These are phyloP conservation scores for Lagopus leucura DNA, from an alignment of 2,113 vertebrate species.

Conservation along the genomic window DNA sequence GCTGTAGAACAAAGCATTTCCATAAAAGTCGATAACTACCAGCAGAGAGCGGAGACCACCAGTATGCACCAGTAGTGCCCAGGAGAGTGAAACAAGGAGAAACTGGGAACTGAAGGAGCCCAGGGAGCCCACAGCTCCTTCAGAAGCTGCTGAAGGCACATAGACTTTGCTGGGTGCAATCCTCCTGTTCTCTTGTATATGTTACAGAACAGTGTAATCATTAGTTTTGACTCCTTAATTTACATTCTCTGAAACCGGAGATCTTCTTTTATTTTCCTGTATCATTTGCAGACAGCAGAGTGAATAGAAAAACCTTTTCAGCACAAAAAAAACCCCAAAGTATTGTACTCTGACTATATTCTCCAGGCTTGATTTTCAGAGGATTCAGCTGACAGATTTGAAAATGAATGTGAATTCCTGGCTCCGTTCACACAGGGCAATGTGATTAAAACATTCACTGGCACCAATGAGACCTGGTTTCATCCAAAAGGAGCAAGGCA, in stretches of 20 bases:
- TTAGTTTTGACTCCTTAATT: not conserved
- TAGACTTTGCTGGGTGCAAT: not conserved
- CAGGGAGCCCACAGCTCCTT: not conserved
- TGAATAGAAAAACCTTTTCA: not conserved
- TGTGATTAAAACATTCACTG: not conserved
- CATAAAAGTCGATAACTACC: not conserved
- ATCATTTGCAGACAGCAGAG: not conserved
- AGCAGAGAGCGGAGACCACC: not conserved
- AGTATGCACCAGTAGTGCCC: not conserved
- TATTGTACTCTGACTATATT: not conserved
- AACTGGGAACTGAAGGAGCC: not conserved
- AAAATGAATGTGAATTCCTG: not conserved
- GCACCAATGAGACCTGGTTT: not conserved
- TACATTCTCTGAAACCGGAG: not conserved
- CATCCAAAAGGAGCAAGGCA: not conserved
- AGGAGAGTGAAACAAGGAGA: not conserved
- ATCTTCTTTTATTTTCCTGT: not conserved
- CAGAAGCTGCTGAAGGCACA: not conserved
- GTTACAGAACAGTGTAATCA: not conserved
- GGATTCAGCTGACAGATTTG: not conserved
- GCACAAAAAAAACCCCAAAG: not conserved
- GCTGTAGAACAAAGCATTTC: slow-evolving; percentile 31
- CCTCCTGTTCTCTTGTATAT: not conserved
- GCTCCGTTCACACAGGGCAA: fast-evolving
- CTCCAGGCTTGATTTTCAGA: not conserved